Conservation (phyloP, 53 echinoderm and acorn worm species). For the Patiria pectinifera region DNA sequence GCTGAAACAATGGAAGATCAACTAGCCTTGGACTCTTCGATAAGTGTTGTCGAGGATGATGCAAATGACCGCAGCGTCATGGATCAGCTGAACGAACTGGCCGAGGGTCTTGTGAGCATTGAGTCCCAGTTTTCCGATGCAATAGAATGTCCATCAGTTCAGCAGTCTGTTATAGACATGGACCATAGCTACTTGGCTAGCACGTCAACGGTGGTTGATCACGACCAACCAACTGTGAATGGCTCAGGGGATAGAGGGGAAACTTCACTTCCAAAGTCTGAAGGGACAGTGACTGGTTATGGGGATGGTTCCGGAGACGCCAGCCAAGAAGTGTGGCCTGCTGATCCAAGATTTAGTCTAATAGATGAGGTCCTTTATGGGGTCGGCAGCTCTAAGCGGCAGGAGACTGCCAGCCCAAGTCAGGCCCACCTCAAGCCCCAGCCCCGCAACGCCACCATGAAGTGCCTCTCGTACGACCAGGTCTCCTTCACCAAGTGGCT, state of each 20-base stretch:
- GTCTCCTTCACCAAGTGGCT: constrained; percentile 58
- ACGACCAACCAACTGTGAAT: background rate
- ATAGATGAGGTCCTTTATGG: background rate
- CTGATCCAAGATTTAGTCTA: background rate
- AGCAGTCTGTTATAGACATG: background rate
- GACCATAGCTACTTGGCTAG: constrained; percentile 26
- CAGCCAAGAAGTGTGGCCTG: background rate
- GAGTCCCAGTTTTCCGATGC: background rate
- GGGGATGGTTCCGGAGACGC: background rate
- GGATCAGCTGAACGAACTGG: constrained; percentile 16
- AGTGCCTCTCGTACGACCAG: constrained; percentile 36
- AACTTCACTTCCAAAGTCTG: background rate
- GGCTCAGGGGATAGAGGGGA: background rate
- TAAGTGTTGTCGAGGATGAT: background rate
- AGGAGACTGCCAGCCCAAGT: background rate
- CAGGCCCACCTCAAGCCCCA: background rate
- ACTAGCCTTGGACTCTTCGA: background rate
- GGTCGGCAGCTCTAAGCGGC: background rate
- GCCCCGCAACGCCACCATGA: constrained; percentile 18
- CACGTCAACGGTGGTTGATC: background rate
- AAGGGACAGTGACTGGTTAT: background rate
- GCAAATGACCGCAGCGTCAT: background rate
- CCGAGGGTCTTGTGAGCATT: background rate
- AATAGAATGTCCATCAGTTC: background rate
- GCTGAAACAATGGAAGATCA: background rate